A percentile compares a stretch with the other conserved stretches of the same genome.
These are phyloP conservation scores for Mionectes macconnelli DNA, from an alignment of 2,113 vertebrate species.

Conservation along the genomic window DNA sequence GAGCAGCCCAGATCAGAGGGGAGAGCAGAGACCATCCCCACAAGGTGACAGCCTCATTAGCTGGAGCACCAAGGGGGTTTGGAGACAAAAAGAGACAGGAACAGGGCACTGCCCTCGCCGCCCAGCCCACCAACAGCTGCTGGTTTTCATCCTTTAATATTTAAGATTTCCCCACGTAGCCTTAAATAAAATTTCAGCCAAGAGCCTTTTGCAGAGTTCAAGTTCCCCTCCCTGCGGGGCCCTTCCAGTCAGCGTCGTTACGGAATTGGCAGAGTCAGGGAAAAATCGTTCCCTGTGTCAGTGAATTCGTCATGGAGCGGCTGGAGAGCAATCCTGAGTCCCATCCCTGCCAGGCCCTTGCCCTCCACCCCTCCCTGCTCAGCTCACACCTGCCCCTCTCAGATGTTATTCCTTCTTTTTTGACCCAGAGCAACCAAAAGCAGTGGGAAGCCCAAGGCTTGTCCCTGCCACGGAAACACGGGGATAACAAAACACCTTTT, in stretches of 20 bases:
- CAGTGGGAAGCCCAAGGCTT: not conserved
- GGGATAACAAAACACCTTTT: not conserved
- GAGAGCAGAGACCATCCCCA: not conserved
- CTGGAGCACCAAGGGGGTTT: not conserved
- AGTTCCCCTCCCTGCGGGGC: not conserved
- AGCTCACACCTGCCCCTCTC: not conserved
- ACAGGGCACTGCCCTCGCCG: not conserved
- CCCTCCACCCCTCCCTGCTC: not conserved
- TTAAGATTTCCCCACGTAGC: not conserved
- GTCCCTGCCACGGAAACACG: not conserved
- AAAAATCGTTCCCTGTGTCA: conserved; percentile 30
- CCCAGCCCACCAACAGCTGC: not conserved
- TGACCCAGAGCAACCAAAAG: not conserved
- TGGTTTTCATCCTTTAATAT: not conserved
- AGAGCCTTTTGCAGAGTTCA: conserved; percentile 3
- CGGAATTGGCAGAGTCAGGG: conserved; percentile 45
- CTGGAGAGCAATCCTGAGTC: not conserved
- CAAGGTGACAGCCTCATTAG: not conserved
- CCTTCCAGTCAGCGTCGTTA: not conserved
- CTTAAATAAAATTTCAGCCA: conserved; percentile 43
- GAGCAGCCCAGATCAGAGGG: not conserved
- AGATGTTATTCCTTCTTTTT: not conserved
- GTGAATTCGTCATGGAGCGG: not conserved
- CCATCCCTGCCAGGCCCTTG: accelerated
- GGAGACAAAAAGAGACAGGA: not conserved